These are phyloP conservation scores for Lagodon rhomboides DNA, from an alignment of 2,797 vertebrate species.

Conservation along the genomic window DNA sequence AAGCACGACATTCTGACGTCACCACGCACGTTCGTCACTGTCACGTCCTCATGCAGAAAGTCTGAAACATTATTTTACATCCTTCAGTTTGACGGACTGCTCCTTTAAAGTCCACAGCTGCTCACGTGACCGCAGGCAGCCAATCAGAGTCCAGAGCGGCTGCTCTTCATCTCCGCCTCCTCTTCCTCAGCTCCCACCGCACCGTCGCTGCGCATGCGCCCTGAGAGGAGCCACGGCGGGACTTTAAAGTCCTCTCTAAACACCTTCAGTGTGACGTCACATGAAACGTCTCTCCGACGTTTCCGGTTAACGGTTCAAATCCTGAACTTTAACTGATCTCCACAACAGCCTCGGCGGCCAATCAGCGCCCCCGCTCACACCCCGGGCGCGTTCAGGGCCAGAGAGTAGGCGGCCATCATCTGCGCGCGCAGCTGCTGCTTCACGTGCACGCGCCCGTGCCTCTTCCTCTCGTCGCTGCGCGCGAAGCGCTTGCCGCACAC, in stretches of 20 bases:
- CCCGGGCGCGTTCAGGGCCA: conserved; percentile 78
- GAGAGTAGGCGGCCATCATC: conserved; percentile 84
- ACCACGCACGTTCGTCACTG: conserved; percentile 48
- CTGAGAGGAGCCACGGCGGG: background rate
- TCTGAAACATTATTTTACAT: background rate
- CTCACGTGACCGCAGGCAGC: no score
- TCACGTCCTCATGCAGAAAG: conserved; percentile 71
- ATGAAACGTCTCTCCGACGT: conserved; percentile 37
- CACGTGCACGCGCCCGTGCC: conserved; percentile 94
- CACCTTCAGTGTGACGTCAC: conserved; percentile 61
- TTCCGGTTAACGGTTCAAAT: conserved; percentile 57
- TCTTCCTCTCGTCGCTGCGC: conserved; percentile 93
- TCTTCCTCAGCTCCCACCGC: background rate
- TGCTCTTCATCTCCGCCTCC: background rate
- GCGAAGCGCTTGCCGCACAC: conserved; percentile 95
- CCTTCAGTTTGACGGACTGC: no score
- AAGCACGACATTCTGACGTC: conserved; percentile 64
- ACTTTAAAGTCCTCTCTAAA: conserved; percentile 18
- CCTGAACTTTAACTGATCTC: conserved; percentile 28
- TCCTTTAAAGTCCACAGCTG: no score
- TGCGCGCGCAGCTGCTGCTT: conserved; percentile 97
- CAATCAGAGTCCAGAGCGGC: no score
- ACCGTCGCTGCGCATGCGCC: conserved; percentile 13
- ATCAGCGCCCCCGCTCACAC: conserved; percentile 61
- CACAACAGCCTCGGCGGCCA: background rate